phyloP scores from a whole-genome alignment of 92 coral and sea anemone species.

The Zoanthus gigantus region DNA sequence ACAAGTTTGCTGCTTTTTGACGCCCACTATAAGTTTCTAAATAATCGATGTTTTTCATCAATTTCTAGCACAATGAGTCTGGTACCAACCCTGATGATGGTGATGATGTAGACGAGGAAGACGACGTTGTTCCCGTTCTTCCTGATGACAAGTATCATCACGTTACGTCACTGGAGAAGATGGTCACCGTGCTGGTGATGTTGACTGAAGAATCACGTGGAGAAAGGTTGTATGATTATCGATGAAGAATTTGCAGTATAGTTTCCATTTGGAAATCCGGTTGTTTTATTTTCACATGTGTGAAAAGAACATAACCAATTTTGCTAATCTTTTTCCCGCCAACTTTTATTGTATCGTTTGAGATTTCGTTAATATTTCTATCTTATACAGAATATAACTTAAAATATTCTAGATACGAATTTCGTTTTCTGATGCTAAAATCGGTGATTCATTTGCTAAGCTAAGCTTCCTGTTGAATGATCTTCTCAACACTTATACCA shows the following conservation, averaged over 20 bases:
- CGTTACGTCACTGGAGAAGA: slow-evolving; percentile 89
- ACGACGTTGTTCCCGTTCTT: slow-evolving; percentile 94
- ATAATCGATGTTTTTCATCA: background rate
- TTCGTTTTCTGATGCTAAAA: no score
- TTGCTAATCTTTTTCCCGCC: no score
- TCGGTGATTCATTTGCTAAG: no score
- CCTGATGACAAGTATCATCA: slow-evolving; percentile 99
- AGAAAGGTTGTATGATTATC: slow-evolving; percentile 68
- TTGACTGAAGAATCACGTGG: slow-evolving; percentile 91
- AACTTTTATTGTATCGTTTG: no score
- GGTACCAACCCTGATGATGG: slow-evolving; percentile 73
- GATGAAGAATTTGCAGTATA: background rate
- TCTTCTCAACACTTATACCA: background rate
- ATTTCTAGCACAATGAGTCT: slow-evolving; percentile 64
- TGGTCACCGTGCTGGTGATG: slow-evolving; percentile 94
- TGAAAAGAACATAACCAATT: background rate
- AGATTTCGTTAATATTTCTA: no score
- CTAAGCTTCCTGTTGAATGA: no score
- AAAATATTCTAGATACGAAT: no score
- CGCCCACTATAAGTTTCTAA: background rate
- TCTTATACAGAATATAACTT: no score
- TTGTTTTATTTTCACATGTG: no score
- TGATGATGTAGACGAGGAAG: slow-evolving; percentile 98
- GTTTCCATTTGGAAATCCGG: background rate
- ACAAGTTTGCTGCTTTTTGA: no score